Conservation (phyloP, 2,888 invertebrate genomes). For the Diarsia brunnea region DNA sequence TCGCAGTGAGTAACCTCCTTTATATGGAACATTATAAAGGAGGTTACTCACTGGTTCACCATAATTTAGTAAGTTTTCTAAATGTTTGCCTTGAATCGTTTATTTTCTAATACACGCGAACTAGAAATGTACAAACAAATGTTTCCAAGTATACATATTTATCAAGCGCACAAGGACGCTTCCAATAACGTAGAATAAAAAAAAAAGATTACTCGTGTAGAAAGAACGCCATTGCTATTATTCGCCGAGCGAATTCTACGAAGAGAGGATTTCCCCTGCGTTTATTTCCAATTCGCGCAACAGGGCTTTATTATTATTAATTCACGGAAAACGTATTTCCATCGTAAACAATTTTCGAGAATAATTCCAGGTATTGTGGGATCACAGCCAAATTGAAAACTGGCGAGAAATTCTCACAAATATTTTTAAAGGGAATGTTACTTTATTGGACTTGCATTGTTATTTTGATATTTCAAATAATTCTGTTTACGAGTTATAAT, state of each 20-base stretch:
- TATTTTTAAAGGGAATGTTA: background rate
- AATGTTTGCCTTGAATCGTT: background rate
- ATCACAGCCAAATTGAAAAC: constrained; percentile 60
- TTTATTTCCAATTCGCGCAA: constrained; percentile 59
- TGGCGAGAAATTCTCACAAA: constrained; percentile 8
- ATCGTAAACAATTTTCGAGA: constrained; percentile 55
- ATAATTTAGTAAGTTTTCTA: background rate
- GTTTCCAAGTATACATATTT: constrained; percentile 9
- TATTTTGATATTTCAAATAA: background rate
- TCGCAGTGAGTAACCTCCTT: background rate
- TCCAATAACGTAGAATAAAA: constrained; percentile 13
- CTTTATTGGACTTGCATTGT: background rate
- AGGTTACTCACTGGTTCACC: too few species aligned
- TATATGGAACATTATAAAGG: too few species aligned
- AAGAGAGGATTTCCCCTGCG: constrained; percentile 55
- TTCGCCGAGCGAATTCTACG: constrained; percentile 48
- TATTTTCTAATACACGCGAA: constrained; percentile 1
- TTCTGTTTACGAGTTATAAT: background rate
- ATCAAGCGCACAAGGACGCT: constrained; percentile 21
- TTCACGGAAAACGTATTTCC: constrained; percentile 65
- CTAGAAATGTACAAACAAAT: constrained; percentile 18
- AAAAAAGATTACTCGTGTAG: constrained; percentile 10
- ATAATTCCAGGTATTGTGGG: constrained; percentile 64
- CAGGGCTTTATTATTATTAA: constrained; percentile 54
- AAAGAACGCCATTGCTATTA: constrained; percentile 25